Conservation (phyloP, 2,888 invertebrate species). For the Himalopsyche anomala region DNA sequence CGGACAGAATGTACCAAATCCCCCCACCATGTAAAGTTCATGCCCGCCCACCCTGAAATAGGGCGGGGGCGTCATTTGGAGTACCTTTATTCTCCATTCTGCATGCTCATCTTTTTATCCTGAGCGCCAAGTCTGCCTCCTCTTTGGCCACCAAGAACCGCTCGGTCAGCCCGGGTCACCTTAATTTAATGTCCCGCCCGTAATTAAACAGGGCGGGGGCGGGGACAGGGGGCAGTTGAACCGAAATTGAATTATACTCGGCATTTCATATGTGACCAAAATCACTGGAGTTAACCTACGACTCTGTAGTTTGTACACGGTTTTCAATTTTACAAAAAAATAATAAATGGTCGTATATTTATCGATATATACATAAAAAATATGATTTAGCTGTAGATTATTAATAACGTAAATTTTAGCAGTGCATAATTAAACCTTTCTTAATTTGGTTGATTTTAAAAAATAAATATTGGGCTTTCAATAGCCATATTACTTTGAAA, state of each 20-base stretch:
- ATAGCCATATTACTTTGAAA: too few relatives aligned
- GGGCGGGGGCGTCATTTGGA: conserved; percentile 57
- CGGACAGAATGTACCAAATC: conserved; percentile 36
- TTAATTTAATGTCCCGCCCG: conserved; percentile 66
- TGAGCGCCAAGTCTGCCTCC: conserved; percentile 52
- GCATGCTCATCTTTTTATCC: conserved; percentile 65
- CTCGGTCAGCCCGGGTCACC: conserved; percentile 66
- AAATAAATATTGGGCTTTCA: too few relatives aligned
- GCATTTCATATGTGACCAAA: conserved; percentile 51
- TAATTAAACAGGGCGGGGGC: conserved; percentile 66
- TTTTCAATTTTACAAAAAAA: too few relatives aligned
- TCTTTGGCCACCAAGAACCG: conserved; percentile 64
- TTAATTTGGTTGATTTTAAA: too few relatives aligned
- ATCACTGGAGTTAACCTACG: not conserved
- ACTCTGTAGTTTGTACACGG: not conserved
- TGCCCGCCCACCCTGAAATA: conserved; percentile 31
- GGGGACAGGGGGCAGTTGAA: conserved; percentile 56
- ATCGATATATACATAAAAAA: too few relatives aligned
- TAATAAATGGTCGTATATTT: too few relatives aligned
- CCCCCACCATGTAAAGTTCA: conserved; percentile 29
- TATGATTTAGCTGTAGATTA: too few relatives aligned
- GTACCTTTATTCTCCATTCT: conserved; percentile 64
- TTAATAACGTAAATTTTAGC: too few relatives aligned
- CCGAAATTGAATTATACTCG: conserved; percentile 65
- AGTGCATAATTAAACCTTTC: too few relatives aligned